Evolutionary conservation across 1,140 invertebrate species (phyloP).

Genomic region (Oppia nitens): DNA sequence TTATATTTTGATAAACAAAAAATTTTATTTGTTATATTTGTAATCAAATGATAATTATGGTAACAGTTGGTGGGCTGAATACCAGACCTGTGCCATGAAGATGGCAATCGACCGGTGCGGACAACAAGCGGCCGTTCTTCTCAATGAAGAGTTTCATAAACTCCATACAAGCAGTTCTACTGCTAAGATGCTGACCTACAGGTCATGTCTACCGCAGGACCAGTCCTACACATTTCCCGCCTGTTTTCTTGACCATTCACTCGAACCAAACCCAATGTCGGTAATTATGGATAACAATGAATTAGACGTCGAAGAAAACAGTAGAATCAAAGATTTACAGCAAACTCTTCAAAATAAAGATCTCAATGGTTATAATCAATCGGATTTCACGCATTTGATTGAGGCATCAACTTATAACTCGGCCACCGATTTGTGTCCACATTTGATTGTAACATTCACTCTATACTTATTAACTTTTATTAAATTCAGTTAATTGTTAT

Average conservation of each 20-base stretch:
- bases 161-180: background rate
- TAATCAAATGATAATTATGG: background rate
- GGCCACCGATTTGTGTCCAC: too few species aligned
- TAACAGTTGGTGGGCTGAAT: background rate
- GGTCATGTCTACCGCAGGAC: background rate
- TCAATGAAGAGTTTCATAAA: background rate
- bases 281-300: background rate
- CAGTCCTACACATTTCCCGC: background rate
- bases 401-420: too few species aligned
- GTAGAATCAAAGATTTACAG: background rate
- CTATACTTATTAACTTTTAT: too few species aligned
- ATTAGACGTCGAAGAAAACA: background rate
- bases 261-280: background rate
- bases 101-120: background rate
- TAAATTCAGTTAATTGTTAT: too few species aligned
- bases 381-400: too few species aligned
- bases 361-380: too few species aligned
- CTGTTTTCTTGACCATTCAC: background rate
- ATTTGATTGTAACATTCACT: too few species aligned
- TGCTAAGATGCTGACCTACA: background rate
- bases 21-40: background rate
- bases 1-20: background rate
- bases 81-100: background rate
- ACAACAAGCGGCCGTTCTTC: background rate
- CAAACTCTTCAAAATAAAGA: too few species aligned